A percentile compares a stretch with the other conserved stretches of the same genome.
Conservation (phyloP, 2,888 invertebrate genomes). For the Xanthorhoe spadicearia region DNA sequence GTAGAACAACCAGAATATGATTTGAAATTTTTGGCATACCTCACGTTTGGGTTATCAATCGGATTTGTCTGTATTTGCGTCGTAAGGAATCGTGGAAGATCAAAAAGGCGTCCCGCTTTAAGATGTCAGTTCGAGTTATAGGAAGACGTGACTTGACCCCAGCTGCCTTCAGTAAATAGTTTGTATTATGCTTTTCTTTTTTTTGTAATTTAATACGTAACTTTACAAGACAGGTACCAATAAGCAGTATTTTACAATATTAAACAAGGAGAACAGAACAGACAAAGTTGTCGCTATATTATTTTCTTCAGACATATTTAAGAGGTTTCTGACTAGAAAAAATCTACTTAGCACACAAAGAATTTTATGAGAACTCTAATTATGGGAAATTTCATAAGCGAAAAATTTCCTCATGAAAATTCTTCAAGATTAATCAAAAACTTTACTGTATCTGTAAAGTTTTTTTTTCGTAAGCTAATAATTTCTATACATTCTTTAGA, state of each 20-base stretch:
- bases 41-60: background rate
- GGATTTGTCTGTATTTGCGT: conserved; percentile 4
- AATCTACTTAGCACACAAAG: no score
- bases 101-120: conserved; percentile 73
- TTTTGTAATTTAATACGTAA: conserved; percentile 5
- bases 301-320: no score
- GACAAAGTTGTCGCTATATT: background rate
- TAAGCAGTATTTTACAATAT: conserved; percentile 12
- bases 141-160: conserved; percentile 70
- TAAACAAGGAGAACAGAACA: background rate
- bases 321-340: no score
- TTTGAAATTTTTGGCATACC: no score
- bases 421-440: no score
- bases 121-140: conserved; percentile 75
- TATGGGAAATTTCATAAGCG: no score
- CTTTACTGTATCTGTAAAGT: no score
- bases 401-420: no score
- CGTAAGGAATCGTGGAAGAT: conserved; percentile 60
- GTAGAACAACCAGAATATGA: no score
- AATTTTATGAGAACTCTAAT: no score
- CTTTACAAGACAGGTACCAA: conserved; percentile 7
- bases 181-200: conserved; percentile 50
- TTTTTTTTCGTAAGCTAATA: no score
- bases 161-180: conserved; percentile 51
- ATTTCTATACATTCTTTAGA: conserved; percentile 9